Conservation (phyloP, 2,888 invertebrate species). For the Norana najaformis region DNA sequence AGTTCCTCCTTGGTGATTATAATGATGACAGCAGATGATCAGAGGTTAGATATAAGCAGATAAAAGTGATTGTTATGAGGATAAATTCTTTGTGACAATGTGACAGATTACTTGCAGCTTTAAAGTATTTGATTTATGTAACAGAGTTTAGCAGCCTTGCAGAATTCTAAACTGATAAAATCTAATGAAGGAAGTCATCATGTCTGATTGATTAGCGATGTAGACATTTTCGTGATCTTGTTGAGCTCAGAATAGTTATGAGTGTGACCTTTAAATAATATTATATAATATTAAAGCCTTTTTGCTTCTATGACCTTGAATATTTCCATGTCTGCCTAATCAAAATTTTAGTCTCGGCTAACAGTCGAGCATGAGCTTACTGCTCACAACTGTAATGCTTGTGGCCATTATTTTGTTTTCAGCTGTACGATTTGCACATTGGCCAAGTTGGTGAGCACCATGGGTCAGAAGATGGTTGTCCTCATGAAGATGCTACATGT, state of each 20-base stretch:
- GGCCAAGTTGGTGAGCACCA: conserved; percentile 82
- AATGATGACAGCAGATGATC: background rate
- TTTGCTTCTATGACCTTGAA: background rate
- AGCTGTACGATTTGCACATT: conserved; percentile 81
- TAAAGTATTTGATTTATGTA: background rate
- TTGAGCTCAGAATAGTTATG: background rate
- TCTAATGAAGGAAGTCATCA: background rate
- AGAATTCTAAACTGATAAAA: background rate
- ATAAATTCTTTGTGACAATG: background rate
- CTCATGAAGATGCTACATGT: conserved; percentile 89
- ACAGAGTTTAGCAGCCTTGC: background rate
- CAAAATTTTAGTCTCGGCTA: background rate
- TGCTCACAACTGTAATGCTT: background rate
- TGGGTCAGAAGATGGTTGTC: conserved; percentile 72
- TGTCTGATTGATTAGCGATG: background rate
- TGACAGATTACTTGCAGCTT: background rate
- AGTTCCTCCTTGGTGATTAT: background rate
- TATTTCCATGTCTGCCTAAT: background rate
- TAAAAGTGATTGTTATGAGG: background rate
- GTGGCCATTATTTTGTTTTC: background rate
- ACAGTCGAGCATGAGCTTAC: background rate
- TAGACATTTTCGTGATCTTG: too few relatives aligned
- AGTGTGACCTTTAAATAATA: background rate
- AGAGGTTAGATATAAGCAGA: too few relatives aligned
- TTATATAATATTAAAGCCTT: background rate